Conservation (phyloP, 2,797 vertebrate genomes). For the Anabacerthia variegaticeps region DNA sequence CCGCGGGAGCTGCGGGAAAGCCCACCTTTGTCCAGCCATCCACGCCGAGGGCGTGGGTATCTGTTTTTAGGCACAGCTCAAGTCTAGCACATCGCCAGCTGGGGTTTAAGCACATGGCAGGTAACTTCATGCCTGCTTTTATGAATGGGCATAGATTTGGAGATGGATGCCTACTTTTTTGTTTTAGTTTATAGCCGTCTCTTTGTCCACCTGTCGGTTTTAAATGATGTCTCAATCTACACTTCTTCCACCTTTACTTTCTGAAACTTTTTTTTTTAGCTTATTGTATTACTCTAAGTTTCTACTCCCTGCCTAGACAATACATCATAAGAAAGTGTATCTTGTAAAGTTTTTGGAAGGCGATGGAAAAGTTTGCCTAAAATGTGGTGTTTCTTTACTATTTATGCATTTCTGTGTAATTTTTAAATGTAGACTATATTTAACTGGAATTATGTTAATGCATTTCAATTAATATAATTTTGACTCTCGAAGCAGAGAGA, state of each 20-base stretch:
- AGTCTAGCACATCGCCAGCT: fast-evolving
- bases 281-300: background rate
- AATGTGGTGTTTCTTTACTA: background rate
- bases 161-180: background rate
- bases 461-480: background rate
- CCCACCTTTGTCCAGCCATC: background rate
- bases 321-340: background rate
- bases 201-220: background rate
- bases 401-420: background rate
- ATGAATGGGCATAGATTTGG: background rate
- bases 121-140: background rate
- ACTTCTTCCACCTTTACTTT: background rate
- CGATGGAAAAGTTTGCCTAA: background rate
- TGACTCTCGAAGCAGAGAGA: background rate
- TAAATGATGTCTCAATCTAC: background rate
- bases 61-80: background rate
- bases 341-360: background rate
- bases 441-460: background rate
- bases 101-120: background rate
- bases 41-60: fast-evolving
- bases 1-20: background rate
- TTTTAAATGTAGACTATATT: background rate
- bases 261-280: constrained; percentile 27
- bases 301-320: background rate
- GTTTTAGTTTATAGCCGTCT: fast-evolving